These are phyloP conservation scores for Autographa pulchrina DNA, from an alignment of 2,888 invertebrate genomes.

Conservation along the genomic window DNA sequence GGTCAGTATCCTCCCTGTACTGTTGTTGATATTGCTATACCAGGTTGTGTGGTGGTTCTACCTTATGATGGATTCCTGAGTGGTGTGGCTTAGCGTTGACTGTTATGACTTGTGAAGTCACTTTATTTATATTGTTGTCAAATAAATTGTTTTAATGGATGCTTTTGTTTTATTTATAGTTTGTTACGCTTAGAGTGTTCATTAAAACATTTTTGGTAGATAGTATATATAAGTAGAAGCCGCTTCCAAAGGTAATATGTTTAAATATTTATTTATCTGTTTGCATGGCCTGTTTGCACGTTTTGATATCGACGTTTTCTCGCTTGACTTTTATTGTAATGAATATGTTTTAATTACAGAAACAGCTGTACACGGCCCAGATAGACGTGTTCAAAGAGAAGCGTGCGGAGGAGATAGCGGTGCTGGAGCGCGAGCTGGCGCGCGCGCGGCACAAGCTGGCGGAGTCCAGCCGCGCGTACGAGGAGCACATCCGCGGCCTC, in stretches of 20 bases:
- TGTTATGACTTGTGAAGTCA: conserved; percentile 75
- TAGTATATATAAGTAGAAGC: conserved; percentile 33
- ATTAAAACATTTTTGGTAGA: conserved; percentile 71
- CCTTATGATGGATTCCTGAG: conserved; percentile 79
- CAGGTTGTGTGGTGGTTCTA: conserved; percentile 88
- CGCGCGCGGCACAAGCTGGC: conserved; percentile 87
- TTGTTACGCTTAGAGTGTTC: conserved; percentile 69
- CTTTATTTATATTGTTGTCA: conserved; percentile 71
- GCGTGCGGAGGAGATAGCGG: conserved; percentile 86
- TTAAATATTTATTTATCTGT: conserved; percentile 63
- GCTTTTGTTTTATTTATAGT: conserved; percentile 82
- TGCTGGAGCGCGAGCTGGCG: conserved; percentile 84
- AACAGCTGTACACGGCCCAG: conserved; percentile 91
- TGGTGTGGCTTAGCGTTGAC: conserved; percentile 63
- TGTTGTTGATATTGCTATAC: conserved; percentile 84
- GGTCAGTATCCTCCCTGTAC: conserved; percentile 90
- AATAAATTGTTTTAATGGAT: conserved; percentile 78
- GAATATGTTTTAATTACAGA: conserved; percentile 77
- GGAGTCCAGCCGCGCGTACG: conserved; percentile 76
- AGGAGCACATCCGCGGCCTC: conserved; percentile 81
- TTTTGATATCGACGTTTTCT: conserved; percentile 46
- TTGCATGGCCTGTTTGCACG: conserved; percentile 61
- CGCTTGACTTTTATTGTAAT: conserved; percentile 7
- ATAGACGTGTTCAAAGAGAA: conserved; percentile 85
- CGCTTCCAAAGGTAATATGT: conserved; percentile 76